phyloP scores from a whole-genome alignment of 2,113 vertebrate species.

The Pygoscelis antarcticus region DNA sequence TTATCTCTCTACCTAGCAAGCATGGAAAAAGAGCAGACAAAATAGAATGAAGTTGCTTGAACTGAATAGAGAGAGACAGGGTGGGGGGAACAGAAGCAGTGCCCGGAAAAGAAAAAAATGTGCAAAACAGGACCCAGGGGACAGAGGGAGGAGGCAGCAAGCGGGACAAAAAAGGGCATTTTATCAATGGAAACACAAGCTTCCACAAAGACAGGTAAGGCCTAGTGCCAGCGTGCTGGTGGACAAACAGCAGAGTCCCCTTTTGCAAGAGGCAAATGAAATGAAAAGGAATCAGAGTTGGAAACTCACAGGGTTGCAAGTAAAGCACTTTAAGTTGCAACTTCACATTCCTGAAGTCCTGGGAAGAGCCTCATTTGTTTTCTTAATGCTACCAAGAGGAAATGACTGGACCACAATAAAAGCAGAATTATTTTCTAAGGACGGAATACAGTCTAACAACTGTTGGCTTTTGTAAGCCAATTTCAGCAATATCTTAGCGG shows the following conservation, averaged over 20 bases:
- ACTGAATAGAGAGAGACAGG: not conserved
- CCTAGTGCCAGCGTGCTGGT: fast-evolving
- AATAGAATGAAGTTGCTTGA: not conserved
- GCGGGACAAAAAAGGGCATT: not conserved
- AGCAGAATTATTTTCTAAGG: not conserved
- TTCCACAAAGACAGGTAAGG: not conserved
- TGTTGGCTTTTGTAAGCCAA: not conserved
- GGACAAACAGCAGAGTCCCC: not conserved
- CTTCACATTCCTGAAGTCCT: not conserved
- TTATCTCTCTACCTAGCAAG: not conserved
- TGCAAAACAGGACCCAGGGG: not conserved
- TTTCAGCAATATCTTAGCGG: not conserved
- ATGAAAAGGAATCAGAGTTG: not conserved
- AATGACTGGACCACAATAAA: not conserved
- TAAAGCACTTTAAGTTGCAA: not conserved
- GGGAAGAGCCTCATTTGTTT: not conserved
- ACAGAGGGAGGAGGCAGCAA: not conserved
- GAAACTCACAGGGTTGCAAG: not conserved
- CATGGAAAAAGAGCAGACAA: not conserved
- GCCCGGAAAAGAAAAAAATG: not conserved
- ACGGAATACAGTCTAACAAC: not conserved
- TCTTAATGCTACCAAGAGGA: not conserved
- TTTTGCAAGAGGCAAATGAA: not conserved
- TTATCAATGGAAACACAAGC: not conserved
- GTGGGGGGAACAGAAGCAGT: not conserved